Evolutionary conservation across 2,888 invertebrate genomes (phyloP), one percentile per base, ranked within the genome.

Genomic region (Stenchaetothrips biformis): DNA sequence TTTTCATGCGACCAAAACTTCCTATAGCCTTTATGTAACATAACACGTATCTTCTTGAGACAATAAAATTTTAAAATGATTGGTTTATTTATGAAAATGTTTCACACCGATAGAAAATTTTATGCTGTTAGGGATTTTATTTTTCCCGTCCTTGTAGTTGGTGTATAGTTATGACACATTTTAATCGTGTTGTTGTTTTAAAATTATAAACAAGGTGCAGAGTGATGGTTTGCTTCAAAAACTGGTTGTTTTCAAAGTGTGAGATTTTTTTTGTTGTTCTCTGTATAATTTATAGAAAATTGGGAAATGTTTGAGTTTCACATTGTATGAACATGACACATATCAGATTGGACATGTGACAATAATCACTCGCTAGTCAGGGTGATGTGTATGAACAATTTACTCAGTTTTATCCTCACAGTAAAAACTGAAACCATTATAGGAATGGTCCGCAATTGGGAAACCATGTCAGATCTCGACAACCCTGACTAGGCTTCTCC

Each of bases 151-250:
- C 59, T 37, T 48, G 79, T 79, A 79, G 67, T 74, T 74, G 21
- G 67, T 74, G 67, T 74, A 79, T 79, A 79, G 59, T 18, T 59
- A 49, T 49, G 49, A 49, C 13, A 48, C 79, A 79, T 79, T 79
- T 79, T 79, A 79, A 79, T 49, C 49, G n/a, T 49, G 59, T 79
- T 79, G 49, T 79, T 79, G 49, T 59, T 48, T 79, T 78, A 25
- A 79, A 79, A 79, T 79, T 79, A 59, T 59, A 79, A 79, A n/a
- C 53, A 59, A 27, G 79, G 53, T 18, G 67, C 21, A 25, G 7
- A 25, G 67, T 25, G 37, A 4, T 37, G 37, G 37, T 37, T 37
- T 37, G 37, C 37, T 37, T 37, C 37, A 37, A 37, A 37, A 37
- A 37, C 37, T 37, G 37, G 37, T 37, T 37, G 37, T 4, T 4